A percentile compares a stretch with the other conserved stretches of the same genome.
phyloP scores from a whole-genome alignment of 2,888 invertebrate species.

The Colletes collaris region DNA sequence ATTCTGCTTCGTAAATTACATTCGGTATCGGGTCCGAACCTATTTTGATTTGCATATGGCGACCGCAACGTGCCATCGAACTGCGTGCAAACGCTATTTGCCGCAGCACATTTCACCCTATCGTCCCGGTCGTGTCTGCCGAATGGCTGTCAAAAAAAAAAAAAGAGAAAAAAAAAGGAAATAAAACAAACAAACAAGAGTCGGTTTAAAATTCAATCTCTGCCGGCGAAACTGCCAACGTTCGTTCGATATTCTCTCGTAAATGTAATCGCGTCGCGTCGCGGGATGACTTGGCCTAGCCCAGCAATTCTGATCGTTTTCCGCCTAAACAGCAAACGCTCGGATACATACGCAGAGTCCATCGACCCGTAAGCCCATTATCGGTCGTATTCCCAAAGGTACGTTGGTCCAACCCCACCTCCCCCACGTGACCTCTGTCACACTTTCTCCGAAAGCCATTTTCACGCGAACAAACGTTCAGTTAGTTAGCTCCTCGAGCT shows the following conservation, averaged over 20 bases:
- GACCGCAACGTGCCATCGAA: constrained; percentile 66
- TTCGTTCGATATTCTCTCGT: constrained; percentile 1
- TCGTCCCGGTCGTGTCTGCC: neutral
- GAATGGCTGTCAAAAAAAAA: neutral
- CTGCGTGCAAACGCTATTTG: constrained; percentile 58
- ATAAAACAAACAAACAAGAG: neutral
- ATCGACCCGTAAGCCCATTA: constrained; percentile 26
- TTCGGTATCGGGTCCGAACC: constrained; percentile 57
- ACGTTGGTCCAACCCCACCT: neutral
- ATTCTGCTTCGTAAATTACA: constrained; percentile 60
- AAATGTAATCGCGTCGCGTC: neutral
- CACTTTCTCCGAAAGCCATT: constrained; percentile 10
- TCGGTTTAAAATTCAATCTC: constrained; percentile 6
- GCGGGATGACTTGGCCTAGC: constrained; percentile 6
- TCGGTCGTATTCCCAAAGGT: constrained; percentile 28
- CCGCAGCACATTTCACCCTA: constrained; percentile 42
- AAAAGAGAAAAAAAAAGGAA: neutral
- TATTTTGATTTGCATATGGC: constrained; percentile 71
- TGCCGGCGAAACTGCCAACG: neutral
- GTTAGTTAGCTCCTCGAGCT: neutral
- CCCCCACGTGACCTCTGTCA: neutral
- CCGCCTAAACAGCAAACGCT: constrained; percentile 25
- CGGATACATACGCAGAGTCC: neutral
- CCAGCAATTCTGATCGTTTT: constrained; percentile 26
- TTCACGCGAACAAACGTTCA: neutral